Evolutionary conservation across 1,140 invertebrate species (phyloP).

Genomic region (Magallana ariakensis): DNA sequence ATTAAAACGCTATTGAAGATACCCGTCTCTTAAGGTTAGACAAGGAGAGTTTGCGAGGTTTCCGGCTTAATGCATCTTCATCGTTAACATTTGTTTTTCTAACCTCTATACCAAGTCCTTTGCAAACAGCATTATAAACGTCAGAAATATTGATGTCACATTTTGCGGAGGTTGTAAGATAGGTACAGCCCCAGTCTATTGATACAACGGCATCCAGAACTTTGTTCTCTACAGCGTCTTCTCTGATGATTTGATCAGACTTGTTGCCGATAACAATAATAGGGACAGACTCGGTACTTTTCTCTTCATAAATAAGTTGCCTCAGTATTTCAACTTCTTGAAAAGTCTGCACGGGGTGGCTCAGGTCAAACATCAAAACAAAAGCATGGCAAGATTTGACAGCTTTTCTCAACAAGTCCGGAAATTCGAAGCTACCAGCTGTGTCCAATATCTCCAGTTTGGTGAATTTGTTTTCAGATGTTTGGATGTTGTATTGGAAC

Average conservation of each 20-base stretch:
- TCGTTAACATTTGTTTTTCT: not conserved
- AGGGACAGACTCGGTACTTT: not conserved
- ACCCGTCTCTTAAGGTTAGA: not conserved
- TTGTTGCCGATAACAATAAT: conserved; percentile 30
- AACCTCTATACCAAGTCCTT: not conserved
- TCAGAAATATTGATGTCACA: conserved; percentile 17
- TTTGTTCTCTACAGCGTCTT: not conserved
- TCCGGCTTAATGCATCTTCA: not conserved
- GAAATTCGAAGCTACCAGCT: conserved; percentile 89
- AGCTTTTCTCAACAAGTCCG: conserved; percentile 92
- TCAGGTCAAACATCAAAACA: conserved; percentile 92
- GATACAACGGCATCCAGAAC: not conserved
- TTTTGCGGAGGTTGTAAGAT: not conserved
- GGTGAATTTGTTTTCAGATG: conserved; percentile 72
- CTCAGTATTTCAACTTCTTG: conserved; percentile 80
- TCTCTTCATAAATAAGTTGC: conserved; percentile 41
- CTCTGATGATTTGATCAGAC: not conserved
- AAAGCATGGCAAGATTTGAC: conserved; percentile 93
- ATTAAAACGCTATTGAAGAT: no score
- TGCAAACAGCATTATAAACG: conserved; percentile 6
- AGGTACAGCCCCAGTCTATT: conserved; percentile 12
- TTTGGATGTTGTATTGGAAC: conserved; percentile 92
- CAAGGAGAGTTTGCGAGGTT: not conserved
- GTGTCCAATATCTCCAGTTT: conserved; percentile 87
- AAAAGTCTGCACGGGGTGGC: conserved; percentile 86